phyloP scores from a whole-genome alignment of 2,113 vertebrate species.

The Catagonus wagneri region DNA sequence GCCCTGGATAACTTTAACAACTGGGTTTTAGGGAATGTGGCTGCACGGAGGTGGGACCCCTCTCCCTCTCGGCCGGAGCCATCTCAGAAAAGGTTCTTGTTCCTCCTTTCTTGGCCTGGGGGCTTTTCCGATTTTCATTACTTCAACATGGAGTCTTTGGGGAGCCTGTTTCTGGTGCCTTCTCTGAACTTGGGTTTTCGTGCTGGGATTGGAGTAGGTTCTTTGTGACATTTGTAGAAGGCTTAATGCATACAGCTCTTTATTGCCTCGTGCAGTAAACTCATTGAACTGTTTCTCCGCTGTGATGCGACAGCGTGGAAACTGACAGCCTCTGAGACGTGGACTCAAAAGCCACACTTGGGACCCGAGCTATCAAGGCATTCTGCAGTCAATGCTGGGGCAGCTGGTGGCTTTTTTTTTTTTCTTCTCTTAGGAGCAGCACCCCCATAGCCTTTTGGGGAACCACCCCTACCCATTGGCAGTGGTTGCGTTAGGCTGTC shows the following conservation, averaged over 20 bases:
- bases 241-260: too few species aligned
- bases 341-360: neutral
- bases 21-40: rapidly evolving
- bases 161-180: neutral
- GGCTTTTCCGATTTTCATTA: neutral
- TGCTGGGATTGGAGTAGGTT: neutral
- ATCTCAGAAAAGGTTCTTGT: neutral
- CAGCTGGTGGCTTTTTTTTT: neutral
- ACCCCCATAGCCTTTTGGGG: neutral
- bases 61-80: rapidly evolving
- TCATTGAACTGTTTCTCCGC: rapidly evolving
- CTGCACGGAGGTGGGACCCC: rapidly evolving
- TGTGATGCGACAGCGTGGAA: neutral
- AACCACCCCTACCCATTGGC: rapidly evolving
- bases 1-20: neutral
- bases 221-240: neutral
- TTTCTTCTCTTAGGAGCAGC: neutral
- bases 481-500: rapidly evolving
- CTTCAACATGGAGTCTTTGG: neutral
- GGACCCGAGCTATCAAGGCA: rapidly evolving
- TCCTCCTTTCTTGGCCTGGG: neutral
- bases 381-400: rapidly evolving
- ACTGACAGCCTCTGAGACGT: rapidly evolving
- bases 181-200: neutral
- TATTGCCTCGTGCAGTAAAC: rapidly evolving